phyloP scores from a whole-genome alignment of 2,888 invertebrate species.

The Leucoma salicis region DNA sequence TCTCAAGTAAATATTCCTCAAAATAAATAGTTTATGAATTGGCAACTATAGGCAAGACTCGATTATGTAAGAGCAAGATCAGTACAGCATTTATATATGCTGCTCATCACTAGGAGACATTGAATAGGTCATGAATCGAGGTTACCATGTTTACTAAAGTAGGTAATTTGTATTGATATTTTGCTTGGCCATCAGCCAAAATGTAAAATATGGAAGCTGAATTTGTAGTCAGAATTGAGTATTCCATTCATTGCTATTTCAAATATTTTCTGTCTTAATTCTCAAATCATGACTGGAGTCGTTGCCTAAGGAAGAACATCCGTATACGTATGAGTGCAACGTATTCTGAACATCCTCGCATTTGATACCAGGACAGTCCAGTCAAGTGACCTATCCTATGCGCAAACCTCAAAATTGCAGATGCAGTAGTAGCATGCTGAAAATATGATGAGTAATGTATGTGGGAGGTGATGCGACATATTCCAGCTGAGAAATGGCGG shows the following conservation, averaged over 20 bases:
- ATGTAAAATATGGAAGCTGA: slow-evolving; percentile 57
- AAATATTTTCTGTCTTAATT: slow-evolving; percentile 70
- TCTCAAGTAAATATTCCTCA: too few species aligned
- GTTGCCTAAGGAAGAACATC: too few species aligned
- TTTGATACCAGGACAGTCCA: too few species aligned
- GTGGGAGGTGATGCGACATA: slow-evolving; percentile 32
- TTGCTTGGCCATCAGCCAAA: slow-evolving; percentile 59
- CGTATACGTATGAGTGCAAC: too few species aligned
- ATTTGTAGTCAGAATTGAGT: slow-evolving; percentile 62
- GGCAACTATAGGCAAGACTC: too few species aligned
- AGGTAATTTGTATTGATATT: slow-evolving; percentile 63
- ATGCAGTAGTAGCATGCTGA: too few species aligned
- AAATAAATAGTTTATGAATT: too few species aligned
- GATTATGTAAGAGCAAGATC: too few species aligned
- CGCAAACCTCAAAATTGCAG: too few species aligned
- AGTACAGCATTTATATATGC: not conserved
- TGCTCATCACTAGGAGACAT: slow-evolving; percentile 18
- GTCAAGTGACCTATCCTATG: too few species aligned
- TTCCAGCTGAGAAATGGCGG: slow-evolving; percentile 56
- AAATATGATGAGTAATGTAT: too few species aligned
- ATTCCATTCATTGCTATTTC: slow-evolving; percentile 66
- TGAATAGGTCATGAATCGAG: slow-evolving; percentile 27
- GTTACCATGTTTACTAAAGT: slow-evolving; percentile 40
- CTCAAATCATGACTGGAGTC: slow-evolving; percentile 41
- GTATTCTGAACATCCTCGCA: too few species aligned